Evolutionary conservation across 2,797 vertebrate genomes (phyloP).

Genomic region (Paguma larvata): DNA sequence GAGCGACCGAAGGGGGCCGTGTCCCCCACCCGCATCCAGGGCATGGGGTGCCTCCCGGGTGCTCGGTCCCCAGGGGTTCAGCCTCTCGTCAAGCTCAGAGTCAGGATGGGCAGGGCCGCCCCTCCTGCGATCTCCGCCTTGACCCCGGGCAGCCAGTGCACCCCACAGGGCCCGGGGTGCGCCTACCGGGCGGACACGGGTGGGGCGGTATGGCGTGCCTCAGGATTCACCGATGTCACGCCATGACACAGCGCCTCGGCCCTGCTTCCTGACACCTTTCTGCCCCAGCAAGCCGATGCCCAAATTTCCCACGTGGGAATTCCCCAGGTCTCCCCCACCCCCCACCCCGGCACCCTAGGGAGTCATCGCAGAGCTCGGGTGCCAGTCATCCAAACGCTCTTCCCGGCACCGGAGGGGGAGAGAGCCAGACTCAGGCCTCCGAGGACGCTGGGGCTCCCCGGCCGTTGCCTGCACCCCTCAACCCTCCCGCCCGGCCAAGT

Average conservation of each 20-base stretch:
- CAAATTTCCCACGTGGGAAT: not conserved
- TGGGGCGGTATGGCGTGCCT: not conserved
- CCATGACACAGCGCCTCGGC: too few relatives aligned
- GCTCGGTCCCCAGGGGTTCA: accelerated
- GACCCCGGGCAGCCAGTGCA: not conserved
- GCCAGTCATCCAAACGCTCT: not conserved
- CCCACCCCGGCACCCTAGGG: not conserved
- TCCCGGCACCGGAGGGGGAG: not conserved
- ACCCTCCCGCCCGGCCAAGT: not conserved
- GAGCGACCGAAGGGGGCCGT: not conserved
- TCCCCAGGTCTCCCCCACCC: not conserved
- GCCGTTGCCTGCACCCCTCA: not conserved
- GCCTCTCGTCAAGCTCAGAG: not conserved
- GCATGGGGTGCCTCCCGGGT: not conserved
- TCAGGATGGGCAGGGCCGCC: not conserved
- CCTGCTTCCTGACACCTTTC: not conserved
- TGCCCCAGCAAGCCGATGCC: not conserved
- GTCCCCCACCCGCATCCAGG: not conserved
- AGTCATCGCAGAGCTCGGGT: not conserved
- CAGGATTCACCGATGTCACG: accelerated
- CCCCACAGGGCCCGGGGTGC: accelerated
- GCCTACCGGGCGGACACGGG: not conserved
- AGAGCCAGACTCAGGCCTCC: not conserved
- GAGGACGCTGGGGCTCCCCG: not conserved
- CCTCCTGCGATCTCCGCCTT: not conserved